Evolutionary conservation across 1,140 invertebrate genomes (phyloP), one percentile per base, ranked within the genome.

Genomic region (Pseudomyrmex dendroicus): DNA sequence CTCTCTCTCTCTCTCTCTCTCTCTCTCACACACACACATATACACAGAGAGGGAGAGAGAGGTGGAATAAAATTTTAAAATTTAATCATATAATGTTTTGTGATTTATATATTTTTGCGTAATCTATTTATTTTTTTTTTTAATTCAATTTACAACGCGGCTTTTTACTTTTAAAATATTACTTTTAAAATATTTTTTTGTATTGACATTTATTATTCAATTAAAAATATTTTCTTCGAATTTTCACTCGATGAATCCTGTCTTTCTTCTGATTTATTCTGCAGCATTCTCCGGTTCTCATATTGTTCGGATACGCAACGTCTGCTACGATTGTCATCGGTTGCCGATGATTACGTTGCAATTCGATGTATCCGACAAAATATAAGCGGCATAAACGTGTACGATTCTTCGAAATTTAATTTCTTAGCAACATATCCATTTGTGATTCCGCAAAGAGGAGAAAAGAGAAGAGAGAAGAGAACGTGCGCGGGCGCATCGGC

Each of bases 361-460:
- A 7, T 66, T 12, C 3, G 13, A 44, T n/a, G 25, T 56, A 20
- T 15, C 3, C 22, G 13, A 17, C 50, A 20, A 61, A 80, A 80
- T 59, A 17, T 57, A 70, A 73, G 5, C 20, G 8, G 44, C 20
- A 52, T 61, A 35, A 35, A 35, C 66, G 44, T 50, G 12, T 17
- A 20, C 76, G 46, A 57, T 68, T 76, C 62, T n/a, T 7, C 64
- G 44, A 20, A 48, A 59, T 70, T 12, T 70, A 48, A 70, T 59
- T 70, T 78, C 66, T 67, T 70, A 57, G 76, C 66, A 78, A 78
- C 54, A 46, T 54, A 44, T 68, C 5, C 48, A 13, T 15, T 68
- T 61, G 54, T 46, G 54, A n/a, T 78, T 70, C 54, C 44, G 20
- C 76, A 20, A 59, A 72, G 22, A 54, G 25, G 8, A 80, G 54